phyloP scores from a whole-genome alignment of 2,888 invertebrate species.

The Seira ritae region DNA sequence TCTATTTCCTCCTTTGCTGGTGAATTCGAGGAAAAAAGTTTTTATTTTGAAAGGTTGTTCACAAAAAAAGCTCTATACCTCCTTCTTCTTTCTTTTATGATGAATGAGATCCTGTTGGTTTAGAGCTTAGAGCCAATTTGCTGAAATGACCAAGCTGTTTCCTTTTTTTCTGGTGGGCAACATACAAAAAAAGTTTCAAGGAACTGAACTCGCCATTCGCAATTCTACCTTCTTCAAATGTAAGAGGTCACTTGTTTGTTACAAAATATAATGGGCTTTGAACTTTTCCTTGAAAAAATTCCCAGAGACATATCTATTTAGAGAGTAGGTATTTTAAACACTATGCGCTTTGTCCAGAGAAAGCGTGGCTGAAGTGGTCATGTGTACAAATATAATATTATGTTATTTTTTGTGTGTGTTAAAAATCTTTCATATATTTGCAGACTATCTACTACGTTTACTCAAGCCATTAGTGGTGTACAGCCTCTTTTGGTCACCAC shows the following conservation, averaged over 20 bases:
- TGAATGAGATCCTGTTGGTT: slow-evolving; percentile 55
- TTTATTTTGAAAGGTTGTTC: slow-evolving; percentile 45
- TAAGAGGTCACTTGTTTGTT: not conserved
- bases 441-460: no score
- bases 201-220: not conserved
- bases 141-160: slow-evolving; percentile 41
- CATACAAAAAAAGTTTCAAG: no score
- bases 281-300: no score
- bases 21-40: slow-evolving; percentile 31
- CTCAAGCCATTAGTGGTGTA: no score
- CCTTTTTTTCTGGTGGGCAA: no score
- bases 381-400: no score
- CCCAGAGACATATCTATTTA: no score
- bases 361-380: not conserved
- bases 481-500: no score
- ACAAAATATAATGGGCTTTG: no score
- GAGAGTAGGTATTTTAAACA: no score
- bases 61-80: slow-evolving; percentile 17
- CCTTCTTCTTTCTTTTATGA: slow-evolving; percentile 42
- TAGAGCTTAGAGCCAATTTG: slow-evolving; percentile 36
- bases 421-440: no score
- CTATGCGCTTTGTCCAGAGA: not conserved
- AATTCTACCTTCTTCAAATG: slow-evolving; percentile 34
- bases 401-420: no score
- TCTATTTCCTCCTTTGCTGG: not conserved